phyloP scores from a whole-genome alignment of 2,113 vertebrate species.

The Bambusicola thoracicus region DNA sequence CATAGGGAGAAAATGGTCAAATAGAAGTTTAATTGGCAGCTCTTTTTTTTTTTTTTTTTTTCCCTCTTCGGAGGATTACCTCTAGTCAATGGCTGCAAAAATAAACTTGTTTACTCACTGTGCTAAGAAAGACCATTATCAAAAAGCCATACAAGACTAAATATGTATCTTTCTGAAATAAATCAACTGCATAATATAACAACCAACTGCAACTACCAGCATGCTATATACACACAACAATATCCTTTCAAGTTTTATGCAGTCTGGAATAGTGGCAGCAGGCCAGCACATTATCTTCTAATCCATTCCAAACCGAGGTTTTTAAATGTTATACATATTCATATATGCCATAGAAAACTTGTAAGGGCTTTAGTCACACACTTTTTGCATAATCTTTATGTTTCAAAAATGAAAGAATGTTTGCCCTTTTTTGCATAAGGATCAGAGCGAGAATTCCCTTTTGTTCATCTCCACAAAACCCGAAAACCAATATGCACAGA shows the following conservation, averaged over 20 bases:
- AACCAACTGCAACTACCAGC: conserved; percentile 56
- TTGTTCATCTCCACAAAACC: conserved; percentile 79
- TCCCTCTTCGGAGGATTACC: conserved; percentile 19
- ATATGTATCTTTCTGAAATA: conserved; percentile 63
- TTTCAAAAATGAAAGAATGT: conserved; percentile 75
- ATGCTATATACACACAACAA: conserved; percentile 38
- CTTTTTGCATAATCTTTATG: conserved; percentile 80
- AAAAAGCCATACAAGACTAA: conserved; percentile 48
- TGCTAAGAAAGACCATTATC: neutral
- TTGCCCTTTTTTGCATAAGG: conserved; percentile 67
- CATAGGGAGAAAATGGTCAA: neutral
- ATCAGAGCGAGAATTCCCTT: conserved; percentile 75
- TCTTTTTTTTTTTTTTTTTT: neutral
- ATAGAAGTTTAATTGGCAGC: conserved; percentile 3
- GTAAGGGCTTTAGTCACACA: conserved; percentile 75
- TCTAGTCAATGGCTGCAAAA: conserved; percentile 3
- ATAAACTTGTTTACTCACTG: conserved; percentile 21
- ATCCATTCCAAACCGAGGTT: conserved; percentile 74
- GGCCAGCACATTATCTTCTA: conserved; percentile 74
- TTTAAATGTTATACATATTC: conserved; percentile 83
- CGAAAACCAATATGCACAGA: conserved; percentile 73
- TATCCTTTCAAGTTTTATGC: conserved; percentile 45
- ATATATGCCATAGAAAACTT: conserved; percentile 76
- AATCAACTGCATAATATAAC: conserved; percentile 51
- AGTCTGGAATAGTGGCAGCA: conserved; percentile 70